Conservation (phyloP, 30 jellyfish, hydroid and myxozoan genomes). For the Calvadosia cruxmelitensis region DNA sequence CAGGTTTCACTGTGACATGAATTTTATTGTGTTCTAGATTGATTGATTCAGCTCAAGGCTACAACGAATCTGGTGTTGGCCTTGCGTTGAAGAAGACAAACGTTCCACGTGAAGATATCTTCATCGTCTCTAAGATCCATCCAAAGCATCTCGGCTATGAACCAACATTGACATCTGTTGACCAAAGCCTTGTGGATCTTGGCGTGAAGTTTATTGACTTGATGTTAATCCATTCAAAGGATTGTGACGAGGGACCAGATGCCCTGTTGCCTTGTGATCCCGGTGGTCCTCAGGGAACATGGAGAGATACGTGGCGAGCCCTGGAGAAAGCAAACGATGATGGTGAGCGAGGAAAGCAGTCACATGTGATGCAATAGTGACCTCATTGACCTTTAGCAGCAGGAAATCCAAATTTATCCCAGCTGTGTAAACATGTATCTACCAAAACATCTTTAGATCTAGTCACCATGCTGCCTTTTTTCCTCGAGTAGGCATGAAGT, state of each 20-base stretch:
- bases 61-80: slow-evolving; percentile 59
- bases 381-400: too few species aligned
- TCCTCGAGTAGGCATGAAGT: neutral
- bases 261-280: slow-evolving; percentile 44
- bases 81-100: slow-evolving; percentile 14
- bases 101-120: slow-evolving; percentile 21
- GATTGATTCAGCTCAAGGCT: slow-evolving; percentile 56
- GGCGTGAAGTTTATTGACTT: slow-evolving; percentile 48
- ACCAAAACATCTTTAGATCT: too few species aligned
- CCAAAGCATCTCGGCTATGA: slow-evolving; percentile 54
- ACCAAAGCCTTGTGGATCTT: slow-evolving; percentile 39
- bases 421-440: too few species aligned
- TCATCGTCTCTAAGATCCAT: slow-evolving; percentile 51
- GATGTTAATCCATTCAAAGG: slow-evolving; percentile 56
- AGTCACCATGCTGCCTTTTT: too few species aligned
- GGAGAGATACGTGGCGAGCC: slow-evolving; percentile 66
- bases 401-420: too few species aligned
- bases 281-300: slow-evolving; percentile 46
- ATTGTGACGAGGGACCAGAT: slow-evolving; percentile 47
- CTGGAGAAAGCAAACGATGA: slow-evolving; percentile 17
- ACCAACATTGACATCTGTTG: slow-evolving; percentile 32
- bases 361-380: too few species aligned
- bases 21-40: slow-evolving; percentile 9
- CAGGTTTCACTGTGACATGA: neutral
- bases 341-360: too few species aligned